Base-by-base conservation (phyloP, 2,888 invertebrate genomes). In the Magallana nippona region DNA sequence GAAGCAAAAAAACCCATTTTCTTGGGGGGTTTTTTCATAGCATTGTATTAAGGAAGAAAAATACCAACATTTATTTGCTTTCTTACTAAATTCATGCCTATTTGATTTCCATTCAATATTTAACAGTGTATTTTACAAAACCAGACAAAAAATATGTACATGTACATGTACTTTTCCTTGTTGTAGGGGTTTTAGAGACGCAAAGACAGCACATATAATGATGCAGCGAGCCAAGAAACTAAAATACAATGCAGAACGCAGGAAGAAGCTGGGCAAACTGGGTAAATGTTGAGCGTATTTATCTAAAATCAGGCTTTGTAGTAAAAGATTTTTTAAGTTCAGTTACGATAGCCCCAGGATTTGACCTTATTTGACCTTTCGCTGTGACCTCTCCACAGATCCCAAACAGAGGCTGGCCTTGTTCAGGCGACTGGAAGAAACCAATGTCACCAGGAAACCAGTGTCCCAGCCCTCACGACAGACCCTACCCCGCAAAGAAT, bases 221-320 rank as follows among this genome's bases (percentile, higher is more conserved):
- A 85, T 93, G 87, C 91, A 92, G 82, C 87, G 94, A 86, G 94
- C 94, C 11, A 93, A 92, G 87, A 94, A 94, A 83, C 91, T 94
- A 90, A 93, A 94, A 82, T 93, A 93, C 84, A 93, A 94, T 87
- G 89, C 92, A 10, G 91, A 91, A 63, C 88, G 91, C 32, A 91
- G 90, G 81, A 90, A 91, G 82, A 94, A 93, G 87, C 87, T 93
- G 1, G 90, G 90, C 82, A 91, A 93, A 89, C 88, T 94, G n/a
- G 93, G 93, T 93, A 86, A 83, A 8, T 78, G 11, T 44, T 44
- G 44, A 44, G 44, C 5, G 8, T 44, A 8, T 44, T 44, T 8
- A 44, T 44, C 8, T 44, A 44, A 44, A 44, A 44, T 44, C 44
- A 44, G 44, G 8, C 44, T 44, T 44, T 8, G 44, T 44, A 44